phyloP scores from a whole-genome alignment of 2,888 invertebrate species.

The Dolichopus griseipennis region DNA sequence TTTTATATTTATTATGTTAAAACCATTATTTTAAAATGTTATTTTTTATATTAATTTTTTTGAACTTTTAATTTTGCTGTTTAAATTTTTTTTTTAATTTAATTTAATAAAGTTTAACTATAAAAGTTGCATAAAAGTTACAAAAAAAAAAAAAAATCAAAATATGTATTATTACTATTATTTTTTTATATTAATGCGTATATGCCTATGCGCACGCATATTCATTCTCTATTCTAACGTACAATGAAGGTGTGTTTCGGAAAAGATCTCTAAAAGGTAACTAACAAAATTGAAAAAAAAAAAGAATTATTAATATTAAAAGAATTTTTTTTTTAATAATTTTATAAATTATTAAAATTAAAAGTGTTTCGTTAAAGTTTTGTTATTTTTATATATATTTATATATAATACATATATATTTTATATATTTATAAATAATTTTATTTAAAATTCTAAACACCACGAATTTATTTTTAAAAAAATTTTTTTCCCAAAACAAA shows the following conservation, averaged over 20 bases:
- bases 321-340: conserved; percentile 23
- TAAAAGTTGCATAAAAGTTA: conserved; percentile 13
- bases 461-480: not conserved
- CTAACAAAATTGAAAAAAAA: conserved; percentile 44
- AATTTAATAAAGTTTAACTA: conserved; percentile 16
- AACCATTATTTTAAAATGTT: too few relatives aligned
- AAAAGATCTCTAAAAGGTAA: conserved; percentile 95
- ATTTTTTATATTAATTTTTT: too few relatives aligned
- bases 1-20: too few relatives aligned
- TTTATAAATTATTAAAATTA: conserved; percentile 21
- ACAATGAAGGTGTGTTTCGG: conserved; percentile 79
- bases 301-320: conserved; percentile 23
- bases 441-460: too few relatives aligned
- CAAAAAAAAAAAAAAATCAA: conserved; percentile 26
- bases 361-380: conserved; percentile 17
- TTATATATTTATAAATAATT: too few relatives aligned
- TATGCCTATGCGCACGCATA: conserved; percentile 46
- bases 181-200: conserved; percentile 45
- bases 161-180: conserved; percentile 37
- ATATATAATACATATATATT: too few relatives aligned
- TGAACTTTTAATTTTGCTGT: not conserved
- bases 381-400: too few relatives aligned
- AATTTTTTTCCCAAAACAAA: not conserved
- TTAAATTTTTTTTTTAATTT: conserved; percentile 13
- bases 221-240: conserved; percentile 47